Evolutionary conservation across 1,140 invertebrate genomes (phyloP), one percentile per base, ranked within the genome.

Genomic region (Neodiprion virginianus): DNA sequence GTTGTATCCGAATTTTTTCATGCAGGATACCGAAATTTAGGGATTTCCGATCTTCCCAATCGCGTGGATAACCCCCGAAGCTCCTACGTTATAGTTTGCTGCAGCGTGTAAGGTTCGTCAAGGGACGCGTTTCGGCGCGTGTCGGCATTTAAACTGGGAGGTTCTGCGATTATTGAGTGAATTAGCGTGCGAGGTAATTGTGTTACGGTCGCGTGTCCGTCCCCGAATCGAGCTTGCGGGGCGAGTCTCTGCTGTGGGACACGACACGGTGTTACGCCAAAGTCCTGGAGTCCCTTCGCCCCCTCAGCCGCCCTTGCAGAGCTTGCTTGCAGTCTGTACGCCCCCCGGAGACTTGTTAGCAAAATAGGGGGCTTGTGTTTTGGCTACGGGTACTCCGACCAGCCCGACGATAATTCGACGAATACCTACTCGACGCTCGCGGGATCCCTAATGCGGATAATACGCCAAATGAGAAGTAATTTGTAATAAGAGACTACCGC

Each of bases 101-200:
- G 28, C 28, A 40, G 28, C 5, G 28, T 40, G 28, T 40, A 40
- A 40, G 28, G 28, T 40, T 40, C 28, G 2, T 4, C 28, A 40
- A 40, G 28, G 28, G 28, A 40, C 28, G 72, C 50, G 81, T 8
- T 61, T 8, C 4, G 53, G 53, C 84, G 82, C 85, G 85, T 86
- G 84, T 79, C 81, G 82, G 77, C 81, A 86, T 86, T 86, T 86
- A 86, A 83, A 79, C 77, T 79, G 76, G 79, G 76, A 81, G 77
- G 79, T 79, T 83, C 74, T 80, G 80, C 82, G 82, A 87, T 88
- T 87, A 87, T 86, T 86, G 82, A 86, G 84, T 86, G 84, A 86
- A 86, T 87, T 86, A 86, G 81, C 81, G 82, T 79, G 28, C 77
- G 71, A 74, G 78, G 79, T 86, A 87, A 87, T 86, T 86, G 82